These are phyloP conservation scores for Littorina saxatilis DNA, from an alignment of 1,140 invertebrate genomes.

Conservation along the genomic window DNA sequence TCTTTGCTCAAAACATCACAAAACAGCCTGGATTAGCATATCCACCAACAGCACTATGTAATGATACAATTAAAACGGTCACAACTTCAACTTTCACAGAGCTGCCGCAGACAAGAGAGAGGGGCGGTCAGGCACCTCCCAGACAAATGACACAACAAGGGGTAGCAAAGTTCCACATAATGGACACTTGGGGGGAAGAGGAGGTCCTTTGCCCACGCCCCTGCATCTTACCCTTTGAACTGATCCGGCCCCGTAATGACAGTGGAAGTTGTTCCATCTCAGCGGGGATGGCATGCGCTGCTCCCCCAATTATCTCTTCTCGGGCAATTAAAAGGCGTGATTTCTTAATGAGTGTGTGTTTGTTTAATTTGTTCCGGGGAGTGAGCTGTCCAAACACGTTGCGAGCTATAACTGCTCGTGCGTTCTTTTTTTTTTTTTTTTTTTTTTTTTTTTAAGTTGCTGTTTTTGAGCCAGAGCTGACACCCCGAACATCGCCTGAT, in stretches of 20 bases:
- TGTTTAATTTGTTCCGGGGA: conserved; percentile 21
- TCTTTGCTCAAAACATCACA: too few relatives aligned
- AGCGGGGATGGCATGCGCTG: background rate
- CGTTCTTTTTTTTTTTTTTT: too few relatives aligned
- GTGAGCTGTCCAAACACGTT: conserved; percentile 16
- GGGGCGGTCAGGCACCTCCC: background rate
- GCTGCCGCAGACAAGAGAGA: too few relatives aligned
- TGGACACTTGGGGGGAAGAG: background rate
- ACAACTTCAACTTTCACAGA: too few relatives aligned
- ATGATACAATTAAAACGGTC: too few relatives aligned
- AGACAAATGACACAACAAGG: conserved; percentile 1
- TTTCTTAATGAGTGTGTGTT: conserved; percentile 24
- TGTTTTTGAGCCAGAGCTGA: too few relatives aligned
- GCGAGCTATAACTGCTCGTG: too few relatives aligned
- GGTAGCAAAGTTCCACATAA: background rate
- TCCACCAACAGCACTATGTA: too few relatives aligned
- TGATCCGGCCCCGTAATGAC: conserved; percentile 1
- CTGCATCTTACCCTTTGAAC: background rate
- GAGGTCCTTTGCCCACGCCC: background rate
- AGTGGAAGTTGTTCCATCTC: background rate
- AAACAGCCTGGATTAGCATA: too few relatives aligned
- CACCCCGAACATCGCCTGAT: too few relatives aligned
- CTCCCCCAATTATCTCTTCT: conserved; percentile 13
- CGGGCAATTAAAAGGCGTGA: conserved; percentile 22
- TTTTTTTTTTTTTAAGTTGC: too few relatives aligned